phyloP scores from a whole-genome alignment of 2,113 vertebrate genomes.

The Motacilla alba region DNA sequence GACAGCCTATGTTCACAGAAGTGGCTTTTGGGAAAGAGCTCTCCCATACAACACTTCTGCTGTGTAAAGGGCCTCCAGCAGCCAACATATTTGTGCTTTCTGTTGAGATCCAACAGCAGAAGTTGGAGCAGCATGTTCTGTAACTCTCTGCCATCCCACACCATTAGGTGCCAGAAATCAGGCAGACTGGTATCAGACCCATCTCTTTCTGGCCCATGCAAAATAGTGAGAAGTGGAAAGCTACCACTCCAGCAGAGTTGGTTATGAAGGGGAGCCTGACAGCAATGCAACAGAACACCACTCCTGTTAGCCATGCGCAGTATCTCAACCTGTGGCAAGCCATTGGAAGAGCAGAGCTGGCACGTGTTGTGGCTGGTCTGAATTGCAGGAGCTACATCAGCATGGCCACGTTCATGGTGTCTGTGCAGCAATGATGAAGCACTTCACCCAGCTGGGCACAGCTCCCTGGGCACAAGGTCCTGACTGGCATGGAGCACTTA shows the following conservation, averaged over 20 bases:
- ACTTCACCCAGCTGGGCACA: rapidly evolving
- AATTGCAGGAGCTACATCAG: not conserved
- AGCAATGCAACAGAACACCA: rapidly evolving
- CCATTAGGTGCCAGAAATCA: not conserved
- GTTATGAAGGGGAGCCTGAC: not conserved
- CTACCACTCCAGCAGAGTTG: not conserved
- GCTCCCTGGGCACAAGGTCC: not conserved
- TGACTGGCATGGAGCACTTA: not conserved
- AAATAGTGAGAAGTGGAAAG: not conserved
- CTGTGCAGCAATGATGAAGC: not conserved
- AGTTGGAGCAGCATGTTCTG: not conserved
- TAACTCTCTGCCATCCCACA: not conserved
- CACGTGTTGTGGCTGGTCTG: not conserved
- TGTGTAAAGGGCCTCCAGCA: not conserved
- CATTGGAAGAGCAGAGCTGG: not conserved
- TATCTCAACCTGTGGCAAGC: not conserved
- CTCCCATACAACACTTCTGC: no score
- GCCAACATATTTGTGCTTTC: not conserved
- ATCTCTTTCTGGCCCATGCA: not conserved
- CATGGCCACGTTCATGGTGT: no score
- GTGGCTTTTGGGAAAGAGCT: not conserved
- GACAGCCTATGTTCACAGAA: not conserved
- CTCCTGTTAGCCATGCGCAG: not conserved
- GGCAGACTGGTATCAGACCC: not conserved
- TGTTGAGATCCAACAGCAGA: not conserved